Conservation (phyloP, 37 sponge, comb jelly and placozoan genomes). For the Axinella damicornis region DNA sequence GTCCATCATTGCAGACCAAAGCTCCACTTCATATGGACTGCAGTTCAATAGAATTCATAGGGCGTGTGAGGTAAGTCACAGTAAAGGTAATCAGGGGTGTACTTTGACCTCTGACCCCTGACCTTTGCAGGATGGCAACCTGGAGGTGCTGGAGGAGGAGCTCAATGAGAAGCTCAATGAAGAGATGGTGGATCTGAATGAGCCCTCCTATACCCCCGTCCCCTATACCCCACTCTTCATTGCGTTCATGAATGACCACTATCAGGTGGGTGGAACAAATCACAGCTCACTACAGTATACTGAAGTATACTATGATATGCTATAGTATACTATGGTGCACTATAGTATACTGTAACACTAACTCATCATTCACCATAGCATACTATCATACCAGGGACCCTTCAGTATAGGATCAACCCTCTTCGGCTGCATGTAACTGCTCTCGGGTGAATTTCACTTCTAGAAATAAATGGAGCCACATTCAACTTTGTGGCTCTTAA, state of each 20-base stretch:
- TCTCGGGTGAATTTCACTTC: no score
- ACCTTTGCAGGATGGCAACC: conserved; percentile 63
- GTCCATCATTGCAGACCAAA: no score
- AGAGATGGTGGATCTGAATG: conserved; percentile 41
- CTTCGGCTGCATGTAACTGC: no score
- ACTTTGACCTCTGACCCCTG: background rate
- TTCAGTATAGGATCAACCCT: no score
- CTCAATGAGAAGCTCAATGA: conserved; percentile 40
- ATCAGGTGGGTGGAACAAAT: conserved; percentile 52
- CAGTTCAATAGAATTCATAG: conserved; percentile 30
- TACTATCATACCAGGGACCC: no score
- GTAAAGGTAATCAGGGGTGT: background rate
- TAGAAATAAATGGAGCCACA: no score
- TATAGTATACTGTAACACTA: background rate
- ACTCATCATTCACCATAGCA: no score
- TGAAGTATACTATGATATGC: background rate
- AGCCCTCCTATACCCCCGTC: conserved; percentile 13
- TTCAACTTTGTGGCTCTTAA: background rate
- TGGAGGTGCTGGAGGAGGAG: conserved; percentile 27
- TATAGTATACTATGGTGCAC: background rate
- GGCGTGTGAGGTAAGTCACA: conserved; percentile 59
- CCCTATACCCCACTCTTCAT: conserved; percentile 68
- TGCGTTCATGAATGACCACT: conserved; percentile 76
- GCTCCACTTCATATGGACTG: no score
- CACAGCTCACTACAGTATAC: no score